A percentile compares a stretch with the other conserved stretches of the same genome.
Conservation (phyloP, 2,888 invertebrate genomes). For the Busseola fusca region DNA sequence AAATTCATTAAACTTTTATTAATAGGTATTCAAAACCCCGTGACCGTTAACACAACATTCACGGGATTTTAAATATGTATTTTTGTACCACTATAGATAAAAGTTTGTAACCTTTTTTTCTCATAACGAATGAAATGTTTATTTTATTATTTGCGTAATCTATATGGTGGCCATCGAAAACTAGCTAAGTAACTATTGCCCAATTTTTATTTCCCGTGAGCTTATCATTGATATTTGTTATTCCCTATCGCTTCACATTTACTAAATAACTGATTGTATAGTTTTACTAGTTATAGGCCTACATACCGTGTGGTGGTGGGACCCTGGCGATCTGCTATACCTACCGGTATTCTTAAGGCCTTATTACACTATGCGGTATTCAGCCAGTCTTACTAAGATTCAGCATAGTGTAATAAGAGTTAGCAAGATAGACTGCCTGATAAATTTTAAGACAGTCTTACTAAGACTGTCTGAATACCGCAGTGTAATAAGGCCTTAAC, state of each 20-base stretch:
- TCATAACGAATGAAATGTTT: not conserved
- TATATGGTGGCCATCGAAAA: not conserved
- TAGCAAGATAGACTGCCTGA: too few relatives aligned
- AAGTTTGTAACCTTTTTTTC: constrained; percentile 5
- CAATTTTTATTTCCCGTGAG: not conserved
- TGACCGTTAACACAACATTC: not conserved
- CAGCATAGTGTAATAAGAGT: too few relatives aligned
- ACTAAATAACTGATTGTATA: not conserved
- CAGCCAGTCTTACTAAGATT: too few relatives aligned
- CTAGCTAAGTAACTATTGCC: not conserved
- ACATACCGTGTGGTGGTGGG: too few relatives aligned
- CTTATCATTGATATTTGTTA: not conserved
- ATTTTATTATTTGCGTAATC: not conserved
- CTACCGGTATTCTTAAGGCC: too few relatives aligned
- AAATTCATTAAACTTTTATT: constrained; percentile 20
- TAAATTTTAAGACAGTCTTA: too few relatives aligned
- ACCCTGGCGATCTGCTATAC: too few relatives aligned
- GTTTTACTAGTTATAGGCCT: too few relatives aligned
- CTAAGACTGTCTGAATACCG: too few relatives aligned
- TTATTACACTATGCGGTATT: too few relatives aligned
- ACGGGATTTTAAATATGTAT: too few relatives aligned
- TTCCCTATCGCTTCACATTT: not conserved
- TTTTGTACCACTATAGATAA: not conserved
- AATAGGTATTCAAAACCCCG: not conserved
- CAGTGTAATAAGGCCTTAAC: too few relatives aligned